phyloP scores from a whole-genome alignment of 2,797 vertebrate genomes.

The Sebastes variabilis region DNA sequence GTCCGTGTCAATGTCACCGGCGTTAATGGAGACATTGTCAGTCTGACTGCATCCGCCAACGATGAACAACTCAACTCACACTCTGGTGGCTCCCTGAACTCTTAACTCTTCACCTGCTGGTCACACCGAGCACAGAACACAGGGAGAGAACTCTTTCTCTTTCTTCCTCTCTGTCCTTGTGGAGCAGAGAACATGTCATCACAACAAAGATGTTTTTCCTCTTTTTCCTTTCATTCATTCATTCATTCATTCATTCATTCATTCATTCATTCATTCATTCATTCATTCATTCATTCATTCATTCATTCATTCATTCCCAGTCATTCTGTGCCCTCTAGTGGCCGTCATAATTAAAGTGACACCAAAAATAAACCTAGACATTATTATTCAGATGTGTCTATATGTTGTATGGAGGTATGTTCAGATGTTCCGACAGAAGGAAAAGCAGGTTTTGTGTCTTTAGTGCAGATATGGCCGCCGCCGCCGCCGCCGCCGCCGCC shows the following conservation, averaged over 20 bases:
- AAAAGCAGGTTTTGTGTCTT: background rate
- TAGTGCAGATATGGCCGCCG: background rate
- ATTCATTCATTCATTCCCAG: background rate
- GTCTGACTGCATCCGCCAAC: background rate
- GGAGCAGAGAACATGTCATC: background rate
- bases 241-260: background rate
- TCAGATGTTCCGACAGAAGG: background rate
- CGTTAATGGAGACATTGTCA: conserved; percentile 42
- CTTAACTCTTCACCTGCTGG: background rate
- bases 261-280: too few species aligned
- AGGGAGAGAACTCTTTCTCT: too few species aligned
- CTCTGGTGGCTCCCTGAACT: background rate
- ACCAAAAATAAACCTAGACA: background rate
- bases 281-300: background rate
- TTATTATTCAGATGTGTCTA: too few species aligned
- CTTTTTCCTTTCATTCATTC: background rate
- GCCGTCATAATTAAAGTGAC: background rate
- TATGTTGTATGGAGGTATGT: background rate
- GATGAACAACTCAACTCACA: background rate
- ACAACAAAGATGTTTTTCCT: background rate
- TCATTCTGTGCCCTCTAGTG: background rate
- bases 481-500: too few species aligned
- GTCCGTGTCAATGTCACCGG: conserved; percentile 19
- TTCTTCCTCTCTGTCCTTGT: background rate
- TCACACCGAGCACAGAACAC: background rate